Percentiles rank a stretch among this genome's conserved stretches.
Evolutionary conservation across 2,797 vertebrate species (phyloP).

Genomic region (Buceros bicornis): DNA sequence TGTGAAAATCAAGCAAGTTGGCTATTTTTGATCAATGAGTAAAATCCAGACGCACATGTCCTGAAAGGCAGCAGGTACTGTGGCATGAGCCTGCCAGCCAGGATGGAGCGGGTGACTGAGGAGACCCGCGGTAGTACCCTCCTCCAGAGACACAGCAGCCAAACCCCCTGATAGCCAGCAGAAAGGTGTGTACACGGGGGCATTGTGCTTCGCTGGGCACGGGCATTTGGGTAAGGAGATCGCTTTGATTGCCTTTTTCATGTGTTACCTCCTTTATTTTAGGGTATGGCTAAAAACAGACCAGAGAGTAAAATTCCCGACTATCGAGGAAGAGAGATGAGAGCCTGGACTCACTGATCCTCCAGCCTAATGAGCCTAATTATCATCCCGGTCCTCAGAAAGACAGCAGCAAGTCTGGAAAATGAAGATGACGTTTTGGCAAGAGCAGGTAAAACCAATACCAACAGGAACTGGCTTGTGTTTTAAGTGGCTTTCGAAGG

Average conservation of each 20-base stretch:
- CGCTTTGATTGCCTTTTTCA: not conserved
- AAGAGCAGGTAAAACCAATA: not conserved
- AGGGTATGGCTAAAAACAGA: not conserved
- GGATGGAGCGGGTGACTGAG: rapidly evolving
- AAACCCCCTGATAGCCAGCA: rapidly evolving
- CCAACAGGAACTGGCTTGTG: not conserved
- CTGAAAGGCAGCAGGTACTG: not conserved
- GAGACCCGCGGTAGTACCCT: not conserved
- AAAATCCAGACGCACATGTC: not conserved
- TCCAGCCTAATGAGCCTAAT: not conserved
- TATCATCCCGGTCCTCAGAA: not conserved
- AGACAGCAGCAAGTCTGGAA: not conserved
- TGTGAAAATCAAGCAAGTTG: not conserved
- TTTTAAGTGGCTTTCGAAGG: not conserved
- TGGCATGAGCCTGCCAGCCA: not conserved
- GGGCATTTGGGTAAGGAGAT: not conserved
- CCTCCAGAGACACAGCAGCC: not conserved
- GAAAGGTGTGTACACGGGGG: rapidly evolving
- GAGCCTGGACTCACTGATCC: not conserved
- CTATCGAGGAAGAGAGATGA: not conserved
- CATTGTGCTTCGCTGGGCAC: not conserved
- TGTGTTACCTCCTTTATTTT: not conserved
- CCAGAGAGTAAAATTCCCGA: rapidly evolving
- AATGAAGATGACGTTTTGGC: not conserved
- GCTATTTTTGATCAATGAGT: not conserved